These are phyloP conservation scores for Pachyrhynchus sulphureomaculatus DNA, from an alignment of 1,140 invertebrate species.

Conservation along the genomic window DNA sequence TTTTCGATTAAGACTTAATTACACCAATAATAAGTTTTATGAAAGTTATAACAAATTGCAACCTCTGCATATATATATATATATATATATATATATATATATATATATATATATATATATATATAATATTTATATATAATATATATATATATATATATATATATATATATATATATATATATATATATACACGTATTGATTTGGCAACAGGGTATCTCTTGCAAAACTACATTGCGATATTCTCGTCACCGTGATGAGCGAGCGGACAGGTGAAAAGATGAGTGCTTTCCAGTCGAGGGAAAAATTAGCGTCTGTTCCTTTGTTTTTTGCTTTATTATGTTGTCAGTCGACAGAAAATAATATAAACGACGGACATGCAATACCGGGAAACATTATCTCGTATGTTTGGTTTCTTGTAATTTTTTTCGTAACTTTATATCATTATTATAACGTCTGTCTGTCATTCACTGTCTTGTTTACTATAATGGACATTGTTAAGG, in stretches of 20 bases:
- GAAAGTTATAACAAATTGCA: too few relatives aligned
- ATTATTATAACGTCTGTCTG: neutral
- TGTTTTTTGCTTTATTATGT: slow-evolving; percentile 20
- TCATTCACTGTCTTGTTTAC: neutral
- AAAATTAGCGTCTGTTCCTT: slow-evolving; percentile 23
- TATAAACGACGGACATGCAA: slow-evolving; percentile 13
- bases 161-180: too few relatives aligned
- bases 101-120: too few relatives aligned
- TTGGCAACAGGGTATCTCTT: slow-evolving; percentile 3
- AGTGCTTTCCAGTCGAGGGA: slow-evolving; percentile 25
- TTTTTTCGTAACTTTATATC: neutral
- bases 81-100: too few relatives aligned
- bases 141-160: too few relatives aligned
- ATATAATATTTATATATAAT: too few relatives aligned
- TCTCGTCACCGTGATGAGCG: slow-evolving; percentile 16
- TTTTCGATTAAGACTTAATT: too few relatives aligned
- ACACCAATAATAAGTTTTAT: too few relatives aligned
- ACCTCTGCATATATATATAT: too few relatives aligned
- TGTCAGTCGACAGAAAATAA: slow-evolving; percentile 13
- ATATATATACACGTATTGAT: too few relatives aligned
- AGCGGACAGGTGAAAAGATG: slow-evolving; percentile 31
- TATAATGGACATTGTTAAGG: too few relatives aligned
- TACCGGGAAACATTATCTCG: slow-evolving; percentile 2
- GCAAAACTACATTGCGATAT: slow-evolving; percentile 10
- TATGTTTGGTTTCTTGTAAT: neutral